Conservation (phyloP, 2,113 vertebrate species). For the Oxyruncus cristatus region DNA sequence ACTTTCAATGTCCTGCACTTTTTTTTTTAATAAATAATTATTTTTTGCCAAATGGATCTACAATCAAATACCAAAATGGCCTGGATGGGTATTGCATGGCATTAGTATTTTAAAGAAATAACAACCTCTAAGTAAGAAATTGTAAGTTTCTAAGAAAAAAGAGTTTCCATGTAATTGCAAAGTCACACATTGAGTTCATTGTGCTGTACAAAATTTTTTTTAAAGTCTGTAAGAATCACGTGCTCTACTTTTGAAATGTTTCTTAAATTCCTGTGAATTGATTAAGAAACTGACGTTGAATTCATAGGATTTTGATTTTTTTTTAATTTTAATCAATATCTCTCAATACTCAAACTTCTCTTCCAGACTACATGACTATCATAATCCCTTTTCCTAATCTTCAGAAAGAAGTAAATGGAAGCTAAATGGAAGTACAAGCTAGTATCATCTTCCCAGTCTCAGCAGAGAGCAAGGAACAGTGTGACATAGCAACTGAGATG, state of each 20-base stretch:
- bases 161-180: neutral
- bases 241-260: neutral
- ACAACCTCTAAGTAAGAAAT: neutral
- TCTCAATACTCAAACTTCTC: neutral
- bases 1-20: neutral
- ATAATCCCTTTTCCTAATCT: neutral
- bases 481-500: neutral
- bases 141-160: neutral
- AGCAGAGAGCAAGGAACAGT: neutral
- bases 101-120: neutral
- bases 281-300: neutral
- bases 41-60: neutral
- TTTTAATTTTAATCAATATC: neutral
- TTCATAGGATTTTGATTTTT: neutral
- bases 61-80: neutral
- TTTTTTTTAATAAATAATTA: neutral
- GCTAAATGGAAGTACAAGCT: neutral
- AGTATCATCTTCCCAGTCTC: neutral
- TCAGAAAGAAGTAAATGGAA: neutral
- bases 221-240: neutral
- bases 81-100: neutral
- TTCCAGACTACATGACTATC: neutral
- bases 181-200: neutral
- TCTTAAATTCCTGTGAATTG: neutral
- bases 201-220: neutral